These are phyloP conservation scores for Coenobita brevimanus DNA, from an alignment of 1,140 invertebrate species.

Conservation along the genomic window DNA sequence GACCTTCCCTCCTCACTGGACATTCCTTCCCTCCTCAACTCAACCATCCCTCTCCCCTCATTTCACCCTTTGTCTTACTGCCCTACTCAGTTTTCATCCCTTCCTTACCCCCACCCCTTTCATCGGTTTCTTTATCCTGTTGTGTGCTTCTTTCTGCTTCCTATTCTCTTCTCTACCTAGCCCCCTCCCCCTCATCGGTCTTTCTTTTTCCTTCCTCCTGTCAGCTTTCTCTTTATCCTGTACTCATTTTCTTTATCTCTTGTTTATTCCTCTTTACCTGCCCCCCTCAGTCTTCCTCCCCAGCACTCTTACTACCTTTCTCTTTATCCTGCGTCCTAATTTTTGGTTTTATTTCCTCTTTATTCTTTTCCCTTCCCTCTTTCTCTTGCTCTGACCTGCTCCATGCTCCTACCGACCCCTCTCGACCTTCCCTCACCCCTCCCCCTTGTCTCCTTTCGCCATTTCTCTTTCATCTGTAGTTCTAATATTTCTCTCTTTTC, in stretches of 20 bases:
- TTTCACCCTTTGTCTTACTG: slow-evolving; percentile 1
- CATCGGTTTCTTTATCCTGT: no score
- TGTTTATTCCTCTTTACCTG: background rate
- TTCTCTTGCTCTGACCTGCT: background rate
- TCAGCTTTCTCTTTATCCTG: background rate
- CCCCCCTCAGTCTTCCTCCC: background rate
- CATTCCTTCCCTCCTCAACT: background rate
- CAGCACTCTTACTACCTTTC: no score
- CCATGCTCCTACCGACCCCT: background rate
- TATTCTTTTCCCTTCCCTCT: background rate
- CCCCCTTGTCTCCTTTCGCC: background rate
- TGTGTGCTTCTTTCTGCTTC: slow-evolving; percentile 8
- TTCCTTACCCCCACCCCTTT: no score
- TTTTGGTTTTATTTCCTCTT: background rate
- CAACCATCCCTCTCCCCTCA: background rate
- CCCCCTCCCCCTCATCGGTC: background rate
- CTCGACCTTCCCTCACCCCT: background rate
- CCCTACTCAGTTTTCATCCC: no score
- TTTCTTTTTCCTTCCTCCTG: background rate
- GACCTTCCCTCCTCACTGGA: background rate
- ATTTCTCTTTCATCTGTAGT: background rate
- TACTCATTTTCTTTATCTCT: background rate
- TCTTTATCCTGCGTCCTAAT: background rate
- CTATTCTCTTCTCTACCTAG: background rate
- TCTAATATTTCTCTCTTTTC: background rate